phyloP scores from a whole-genome alignment of 2,113 vertebrate species.

The Hippocampus barbouri region DNA sequence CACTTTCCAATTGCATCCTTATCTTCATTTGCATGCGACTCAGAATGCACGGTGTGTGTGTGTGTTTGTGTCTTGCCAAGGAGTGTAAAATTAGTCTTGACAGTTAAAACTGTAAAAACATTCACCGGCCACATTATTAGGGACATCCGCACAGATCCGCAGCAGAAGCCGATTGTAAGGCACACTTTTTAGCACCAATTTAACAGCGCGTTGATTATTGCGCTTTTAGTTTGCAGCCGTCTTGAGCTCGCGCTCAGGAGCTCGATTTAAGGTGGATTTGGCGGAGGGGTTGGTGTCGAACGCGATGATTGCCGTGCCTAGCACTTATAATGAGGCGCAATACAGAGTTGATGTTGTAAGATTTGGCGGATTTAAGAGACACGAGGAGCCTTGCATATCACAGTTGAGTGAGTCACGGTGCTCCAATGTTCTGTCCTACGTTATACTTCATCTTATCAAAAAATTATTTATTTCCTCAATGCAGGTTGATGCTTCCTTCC shows the following conservation, averaged over 20 bases:
- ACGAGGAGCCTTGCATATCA: constrained; percentile 37
- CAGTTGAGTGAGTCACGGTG: constrained; percentile 1
- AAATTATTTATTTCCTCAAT: neutral
- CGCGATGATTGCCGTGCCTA: constrained; percentile 60
- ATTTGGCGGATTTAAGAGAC: constrained; percentile 65
- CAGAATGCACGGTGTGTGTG: neutral
- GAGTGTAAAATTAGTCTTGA: neutral
- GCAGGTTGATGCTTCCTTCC: neutral
- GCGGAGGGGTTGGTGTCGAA: constrained; percentile 55
- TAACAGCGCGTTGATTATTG: neutral
- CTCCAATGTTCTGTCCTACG: neutral
- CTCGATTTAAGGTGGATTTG: constrained; percentile 63
- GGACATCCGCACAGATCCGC: neutral
- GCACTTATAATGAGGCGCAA: constrained; percentile 69
- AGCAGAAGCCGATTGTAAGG: neutral
- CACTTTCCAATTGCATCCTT: constrained; percentile 8
- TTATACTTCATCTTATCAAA: neutral
- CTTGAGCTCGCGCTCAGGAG: constrained; percentile 6
- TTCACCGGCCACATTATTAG: neutral
- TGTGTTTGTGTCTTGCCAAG: neutral
- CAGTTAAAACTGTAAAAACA: neutral
- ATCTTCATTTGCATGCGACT: constrained; percentile 9
- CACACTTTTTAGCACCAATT: neutral
- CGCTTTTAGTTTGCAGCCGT: neutral
- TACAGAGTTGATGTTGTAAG: constrained; percentile 72